These are phyloP conservation scores for Nasonovia ribisnigri DNA, from an alignment of 2,888 invertebrate species.

Conservation along the genomic window DNA sequence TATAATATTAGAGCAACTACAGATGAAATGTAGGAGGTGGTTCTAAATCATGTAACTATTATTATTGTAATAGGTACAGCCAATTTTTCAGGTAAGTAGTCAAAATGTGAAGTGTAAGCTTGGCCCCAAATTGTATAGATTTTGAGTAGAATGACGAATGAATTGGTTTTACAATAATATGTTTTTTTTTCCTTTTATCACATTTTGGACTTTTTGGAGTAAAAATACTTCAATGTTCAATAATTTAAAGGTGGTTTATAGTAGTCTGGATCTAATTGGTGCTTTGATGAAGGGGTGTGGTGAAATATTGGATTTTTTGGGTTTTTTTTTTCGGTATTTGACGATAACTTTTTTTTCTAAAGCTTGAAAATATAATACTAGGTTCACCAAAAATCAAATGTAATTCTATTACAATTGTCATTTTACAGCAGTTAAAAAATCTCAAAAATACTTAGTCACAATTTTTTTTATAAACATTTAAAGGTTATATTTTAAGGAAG, in stretches of 20 bases:
- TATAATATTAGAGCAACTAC: neutral
- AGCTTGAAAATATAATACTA: neutral
- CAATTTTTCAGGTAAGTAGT: neutral
- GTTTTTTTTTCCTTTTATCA: neutral
- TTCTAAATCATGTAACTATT: neutral
- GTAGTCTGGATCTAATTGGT: neutral
- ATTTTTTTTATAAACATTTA: neutral
- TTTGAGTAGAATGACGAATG: neutral
- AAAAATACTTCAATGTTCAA: neutral
- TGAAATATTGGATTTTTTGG: neutral
- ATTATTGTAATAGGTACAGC: neutral
- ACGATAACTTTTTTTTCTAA: neutral
- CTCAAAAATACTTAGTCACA: neutral
- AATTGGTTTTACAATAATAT: neutral
- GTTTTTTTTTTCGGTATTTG: neutral
- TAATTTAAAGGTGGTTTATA: neutral
- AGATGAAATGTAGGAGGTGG: neutral
- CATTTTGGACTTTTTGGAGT: neutral
- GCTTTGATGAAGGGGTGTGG: neutral
- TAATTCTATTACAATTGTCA: neutral
- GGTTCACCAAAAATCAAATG: neutral
- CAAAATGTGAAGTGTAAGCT: neutral
- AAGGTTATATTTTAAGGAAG: neutral
- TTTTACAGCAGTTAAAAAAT: neutral
- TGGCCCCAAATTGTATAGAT: neutral